A percentile compares a stretch with the other conserved stretches of the same genome.
Conservation (phyloP, 2,888 invertebrate genomes). For the Phyllotreta cruciferae region DNA sequence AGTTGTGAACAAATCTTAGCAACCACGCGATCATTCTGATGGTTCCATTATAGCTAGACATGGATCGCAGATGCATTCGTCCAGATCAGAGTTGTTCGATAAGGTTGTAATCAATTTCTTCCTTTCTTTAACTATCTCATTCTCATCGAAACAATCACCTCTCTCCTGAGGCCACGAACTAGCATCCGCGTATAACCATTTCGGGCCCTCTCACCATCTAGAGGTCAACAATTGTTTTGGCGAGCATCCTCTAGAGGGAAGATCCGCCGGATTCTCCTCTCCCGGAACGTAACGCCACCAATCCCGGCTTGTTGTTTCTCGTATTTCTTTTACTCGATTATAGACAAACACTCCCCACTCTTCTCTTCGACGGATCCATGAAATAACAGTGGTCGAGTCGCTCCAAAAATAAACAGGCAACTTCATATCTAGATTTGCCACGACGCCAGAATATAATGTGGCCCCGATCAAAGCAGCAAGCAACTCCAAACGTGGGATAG, state of each 20-base stretch:
- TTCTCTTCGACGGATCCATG: slow-evolving; percentile 46
- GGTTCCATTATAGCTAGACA: too few species aligned
- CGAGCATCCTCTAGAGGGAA: slow-evolving; percentile 49
- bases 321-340: slow-evolving; percentile 49
- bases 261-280: slow-evolving; percentile 48
- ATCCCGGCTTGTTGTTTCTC: slow-evolving; percentile 34
- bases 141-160: not conserved
- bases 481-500: slow-evolving; percentile 36
- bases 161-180: not conserved
- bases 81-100: too few species aligned
- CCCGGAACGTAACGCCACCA: slow-evolving; percentile 50
- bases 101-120: not conserved
- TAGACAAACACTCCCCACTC: slow-evolving; percentile 47
- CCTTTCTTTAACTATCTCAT: not conserved
- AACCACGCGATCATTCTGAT: too few species aligned
- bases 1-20: too few species aligned
- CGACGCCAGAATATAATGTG: slow-evolving; percentile 34
- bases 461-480: slow-evolving; percentile 30
- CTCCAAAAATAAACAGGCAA: slow-evolving; percentile 40
- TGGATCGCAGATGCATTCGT: too few species aligned
- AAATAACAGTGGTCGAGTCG: slow-evolving; percentile 46
- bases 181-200: slow-evolving; percentile 31
- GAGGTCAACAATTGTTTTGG: slow-evolving; percentile 43
- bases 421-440: slow-evolving; percentile 2
- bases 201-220: slow-evolving; percentile 52